Conservation (phyloP, 2,888 invertebrate genomes). For the Luffia ferchaultella region DNA sequence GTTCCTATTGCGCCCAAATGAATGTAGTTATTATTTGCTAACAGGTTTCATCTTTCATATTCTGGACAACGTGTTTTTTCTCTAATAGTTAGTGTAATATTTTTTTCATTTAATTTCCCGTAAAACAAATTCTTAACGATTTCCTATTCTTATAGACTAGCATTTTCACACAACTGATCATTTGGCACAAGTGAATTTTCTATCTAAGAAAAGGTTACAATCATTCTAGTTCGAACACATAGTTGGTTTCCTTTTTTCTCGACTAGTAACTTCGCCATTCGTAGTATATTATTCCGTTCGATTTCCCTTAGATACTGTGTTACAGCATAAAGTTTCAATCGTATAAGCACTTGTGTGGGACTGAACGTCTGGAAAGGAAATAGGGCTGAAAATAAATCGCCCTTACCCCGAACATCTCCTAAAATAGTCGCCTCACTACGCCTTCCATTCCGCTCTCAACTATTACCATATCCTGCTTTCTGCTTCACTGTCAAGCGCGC, state of each 20-base stretch:
- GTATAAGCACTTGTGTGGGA: slow-evolving; percentile 27
- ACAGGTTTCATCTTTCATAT: slow-evolving; percentile 17
- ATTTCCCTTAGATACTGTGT: slow-evolving; percentile 13
- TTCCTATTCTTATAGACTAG: too few species aligned
- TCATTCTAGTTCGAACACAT: too few species aligned
- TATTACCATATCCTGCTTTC: slow-evolving; percentile 58
- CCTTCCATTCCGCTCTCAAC: slow-evolving; percentile 48
- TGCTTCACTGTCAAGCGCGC: neutral
- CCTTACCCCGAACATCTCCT: slow-evolving; percentile 50
- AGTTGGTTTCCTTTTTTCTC: too few species aligned
- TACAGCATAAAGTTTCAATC: slow-evolving; percentile 23
- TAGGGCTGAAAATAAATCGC: slow-evolving; percentile 59
- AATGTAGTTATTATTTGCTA: slow-evolving; percentile 16
- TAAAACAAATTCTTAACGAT: too few species aligned
- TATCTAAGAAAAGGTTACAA: slow-evolving; percentile 4
- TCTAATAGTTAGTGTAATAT: too few species aligned
- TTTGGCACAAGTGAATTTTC: slow-evolving; percentile 5
- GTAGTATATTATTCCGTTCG: neutral
- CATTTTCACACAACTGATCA: too few species aligned
- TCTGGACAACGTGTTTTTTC: too few species aligned
- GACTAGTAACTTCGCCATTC: slow-evolving; percentile 12
- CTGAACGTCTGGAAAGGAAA: slow-evolving; percentile 44
- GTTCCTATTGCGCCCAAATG: slow-evolving; percentile 21
- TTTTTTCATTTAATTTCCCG: too few species aligned
- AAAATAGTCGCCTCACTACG: slow-evolving; percentile 53